Conservation (phyloP, 2,888 invertebrate species). For the Fragum fragum region DNA sequence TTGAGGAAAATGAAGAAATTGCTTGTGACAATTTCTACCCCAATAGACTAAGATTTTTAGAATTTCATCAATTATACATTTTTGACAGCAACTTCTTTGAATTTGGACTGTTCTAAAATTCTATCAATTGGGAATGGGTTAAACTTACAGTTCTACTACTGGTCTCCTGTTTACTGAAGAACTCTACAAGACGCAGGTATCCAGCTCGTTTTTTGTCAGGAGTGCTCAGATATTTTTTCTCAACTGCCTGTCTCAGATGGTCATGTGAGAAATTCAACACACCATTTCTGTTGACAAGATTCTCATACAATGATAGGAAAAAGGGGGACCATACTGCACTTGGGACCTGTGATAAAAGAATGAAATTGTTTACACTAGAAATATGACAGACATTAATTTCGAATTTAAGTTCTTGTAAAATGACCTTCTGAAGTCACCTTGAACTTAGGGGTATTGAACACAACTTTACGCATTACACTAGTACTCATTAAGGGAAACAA, state of each 20-base stretch:
- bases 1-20: too few species aligned
- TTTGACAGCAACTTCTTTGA: too few species aligned
- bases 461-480: too few species aligned
- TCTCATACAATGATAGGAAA: constrained; percentile 77
- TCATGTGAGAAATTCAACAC: constrained; percentile 82
- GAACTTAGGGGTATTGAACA: too few species aligned
- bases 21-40: too few species aligned
- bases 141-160: constrained; percentile 72
- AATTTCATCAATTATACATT: too few species aligned
- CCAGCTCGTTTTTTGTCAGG: constrained; percentile 66
- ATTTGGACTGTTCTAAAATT: too few species aligned
- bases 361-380: background rate
- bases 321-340: constrained; percentile 81
- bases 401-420: too few species aligned
- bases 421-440: too few species aligned
- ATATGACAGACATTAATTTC: background rate
- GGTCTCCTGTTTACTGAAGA: constrained; percentile 66
- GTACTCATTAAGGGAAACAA: too few species aligned
- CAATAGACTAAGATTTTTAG: too few species aligned
- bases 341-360: constrained; percentile 67
- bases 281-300: constrained; percentile 80
- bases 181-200: constrained; percentile 72
- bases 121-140: too few species aligned
- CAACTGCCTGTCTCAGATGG: constrained; percentile 80
- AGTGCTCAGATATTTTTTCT: constrained; percentile 75